Evolutionary conservation across 2,888 invertebrate species (phyloP).

Genomic region (Tetragonula carbonaria): DNA sequence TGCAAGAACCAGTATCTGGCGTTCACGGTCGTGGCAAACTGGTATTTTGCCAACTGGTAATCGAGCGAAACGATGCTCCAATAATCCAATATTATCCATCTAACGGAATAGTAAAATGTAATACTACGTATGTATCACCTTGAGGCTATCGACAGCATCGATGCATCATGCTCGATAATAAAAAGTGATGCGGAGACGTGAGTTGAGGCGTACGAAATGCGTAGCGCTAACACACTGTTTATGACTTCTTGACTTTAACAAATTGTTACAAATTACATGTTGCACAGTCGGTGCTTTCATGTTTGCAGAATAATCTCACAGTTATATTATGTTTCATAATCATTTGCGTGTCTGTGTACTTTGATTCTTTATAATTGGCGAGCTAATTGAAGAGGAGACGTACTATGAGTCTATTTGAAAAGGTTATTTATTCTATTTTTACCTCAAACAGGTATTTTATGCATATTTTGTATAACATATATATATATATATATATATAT

Average conservation of each 20-base stretch:
- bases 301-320: not conserved
- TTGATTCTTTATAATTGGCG: not conserved
- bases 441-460: too few relatives aligned
- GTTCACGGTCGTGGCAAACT: conserved; percentile 45
- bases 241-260: not conserved
- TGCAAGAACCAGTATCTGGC: conserved; percentile 45
- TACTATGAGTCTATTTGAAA: not conserved
- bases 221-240: not conserved
- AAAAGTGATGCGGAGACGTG: not conserved
- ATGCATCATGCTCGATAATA: conserved; percentile 25
- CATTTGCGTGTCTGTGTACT: not conserved
- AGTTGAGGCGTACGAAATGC: not conserved
- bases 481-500: too few relatives aligned
- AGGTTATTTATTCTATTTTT: too few relatives aligned
- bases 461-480: too few relatives aligned
- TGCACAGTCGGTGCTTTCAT: not conserved
- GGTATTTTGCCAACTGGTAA: conserved; percentile 56
- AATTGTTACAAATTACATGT: not conserved
- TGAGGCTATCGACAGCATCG: conserved; percentile 1
- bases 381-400: not conserved
- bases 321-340: not conserved
- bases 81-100: conserved; percentile 62
- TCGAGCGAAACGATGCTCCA: conserved; percentile 64
- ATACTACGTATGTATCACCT: conserved; percentile 21
- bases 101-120: conserved; percentile 58